Conservation (phyloP, 2,797 vertebrate species). For the Crax fasciolata region DNA sequence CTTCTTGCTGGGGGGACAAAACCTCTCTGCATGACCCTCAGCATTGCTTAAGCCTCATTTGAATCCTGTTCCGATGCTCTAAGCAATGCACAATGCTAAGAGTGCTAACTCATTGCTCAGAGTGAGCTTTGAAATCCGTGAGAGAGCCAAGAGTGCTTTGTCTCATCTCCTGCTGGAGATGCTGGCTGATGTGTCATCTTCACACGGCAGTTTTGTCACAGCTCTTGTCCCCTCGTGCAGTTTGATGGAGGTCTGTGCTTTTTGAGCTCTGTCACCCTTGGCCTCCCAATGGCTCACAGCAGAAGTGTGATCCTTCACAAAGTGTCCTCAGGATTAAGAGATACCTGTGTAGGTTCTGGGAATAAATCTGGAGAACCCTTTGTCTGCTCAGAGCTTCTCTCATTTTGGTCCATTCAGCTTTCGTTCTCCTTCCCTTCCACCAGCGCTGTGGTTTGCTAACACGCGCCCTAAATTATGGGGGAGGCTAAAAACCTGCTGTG, state of each 20-base stretch:
- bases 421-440: not conserved
- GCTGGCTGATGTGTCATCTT: accelerated
- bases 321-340: not conserved
- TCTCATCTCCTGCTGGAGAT: not conserved
- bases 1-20: not conserved
- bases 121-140: not conserved
- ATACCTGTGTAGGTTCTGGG: not conserved
- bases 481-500: not conserved
- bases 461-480: not conserved
- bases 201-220: accelerated
- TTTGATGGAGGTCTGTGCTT: not conserved
- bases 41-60: not conserved
- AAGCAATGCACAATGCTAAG: not conserved
- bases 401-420: accelerated
- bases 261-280: not conserved
- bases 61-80: not conserved
- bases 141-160: accelerated
- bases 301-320: no score
- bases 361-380: not conserved
- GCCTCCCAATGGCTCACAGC: not conserved
- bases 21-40: not conserved
- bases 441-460: not conserved
- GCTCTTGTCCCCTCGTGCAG: accelerated
- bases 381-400: not conserved
- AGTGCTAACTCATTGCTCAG: not conserved